Evolutionary conservation across 2,113 vertebrate genomes (phyloP), one percentile per base, ranked within the genome.

Genomic region (Eleginops maclovinus): DNA sequence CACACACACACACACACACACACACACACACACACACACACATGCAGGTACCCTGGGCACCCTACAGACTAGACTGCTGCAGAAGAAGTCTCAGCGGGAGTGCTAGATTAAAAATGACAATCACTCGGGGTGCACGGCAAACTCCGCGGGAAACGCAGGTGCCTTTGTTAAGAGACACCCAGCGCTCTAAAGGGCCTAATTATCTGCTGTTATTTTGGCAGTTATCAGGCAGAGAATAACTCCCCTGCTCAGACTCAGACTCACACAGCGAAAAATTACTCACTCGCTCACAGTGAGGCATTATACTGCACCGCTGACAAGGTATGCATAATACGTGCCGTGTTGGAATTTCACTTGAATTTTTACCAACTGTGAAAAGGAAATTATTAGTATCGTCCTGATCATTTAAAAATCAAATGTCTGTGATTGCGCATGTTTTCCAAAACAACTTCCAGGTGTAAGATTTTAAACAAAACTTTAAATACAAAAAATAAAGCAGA

Each of bases 161-260:
- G 95, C 93, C 93, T 95, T 94, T 94, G 93, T 94, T 93, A 93
- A 93, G 94, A 95, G 92, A 93, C 90, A 93, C 92, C 92, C 93
- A 71, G 89, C 84, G 91, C 93, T 94, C 93, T 94, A 94, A 94
- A 95, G 93, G 92, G 92, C 91, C 94, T 94, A 94, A 95, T 95
- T 95, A 95, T 94, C 93, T 93, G 93, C 90, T 90, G 93, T 95
- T 94, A 95, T 94, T 94, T 95, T 95, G 94, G 92, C 94, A 95
- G 93, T 94, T 93, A 94, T 94, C 93, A 91, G 92, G 91, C 90
- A 86, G 84, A 90, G 90, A 92, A 88, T 84, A 89, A 91, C 93
- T 92, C 93, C 93, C 91, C 92, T 87, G 91, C 91, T 93, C 92
- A 86, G 86, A 83, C 88, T 90, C 88, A 78, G 89, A 93, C 90